These are phyloP conservation scores for Centropus bengalensis DNA, from an alignment of 2,113 vertebrate genomes.

Conservation along the genomic window DNA sequence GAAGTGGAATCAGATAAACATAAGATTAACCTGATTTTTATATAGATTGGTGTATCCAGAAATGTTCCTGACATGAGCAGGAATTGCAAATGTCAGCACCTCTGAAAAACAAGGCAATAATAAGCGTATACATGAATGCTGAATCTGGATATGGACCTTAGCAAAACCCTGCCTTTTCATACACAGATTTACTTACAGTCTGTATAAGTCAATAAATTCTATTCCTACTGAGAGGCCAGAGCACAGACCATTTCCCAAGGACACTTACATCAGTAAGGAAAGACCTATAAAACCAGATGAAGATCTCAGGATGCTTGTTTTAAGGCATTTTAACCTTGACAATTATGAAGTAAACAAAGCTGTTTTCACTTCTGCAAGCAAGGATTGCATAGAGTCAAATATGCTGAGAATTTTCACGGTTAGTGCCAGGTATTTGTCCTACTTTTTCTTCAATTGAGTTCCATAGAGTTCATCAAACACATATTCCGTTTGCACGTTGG, in stretches of 20 bases:
- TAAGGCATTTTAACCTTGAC: neutral
- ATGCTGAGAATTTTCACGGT: neutral
- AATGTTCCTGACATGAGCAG: neutral
- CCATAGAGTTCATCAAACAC: neutral
- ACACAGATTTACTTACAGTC: neutral
- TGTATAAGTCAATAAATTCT: neutral
- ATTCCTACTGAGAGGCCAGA: neutral
- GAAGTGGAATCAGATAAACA: neutral
- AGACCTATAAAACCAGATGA: neutral
- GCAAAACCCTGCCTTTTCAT: neutral
- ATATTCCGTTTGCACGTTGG: neutral
- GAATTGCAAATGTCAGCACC: neutral
- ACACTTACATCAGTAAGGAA: neutral
- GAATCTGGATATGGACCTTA: accelerated
- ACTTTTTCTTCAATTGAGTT: neutral
- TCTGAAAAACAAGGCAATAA: neutral
- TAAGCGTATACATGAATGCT: neutral
- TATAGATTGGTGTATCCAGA: neutral
- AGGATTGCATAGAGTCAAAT: neutral
- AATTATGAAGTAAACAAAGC: constrained; percentile 27
- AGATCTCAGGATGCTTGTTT: neutral
- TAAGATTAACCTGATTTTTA: neutral
- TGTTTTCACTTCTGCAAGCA: constrained; percentile 1
- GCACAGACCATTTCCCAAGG: neutral
- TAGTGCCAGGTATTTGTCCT: neutral